These are phyloP conservation scores for Erythrocebus patas DNA, from an alignment of 2,113 vertebrate species.

Conservation along the genomic window DNA sequence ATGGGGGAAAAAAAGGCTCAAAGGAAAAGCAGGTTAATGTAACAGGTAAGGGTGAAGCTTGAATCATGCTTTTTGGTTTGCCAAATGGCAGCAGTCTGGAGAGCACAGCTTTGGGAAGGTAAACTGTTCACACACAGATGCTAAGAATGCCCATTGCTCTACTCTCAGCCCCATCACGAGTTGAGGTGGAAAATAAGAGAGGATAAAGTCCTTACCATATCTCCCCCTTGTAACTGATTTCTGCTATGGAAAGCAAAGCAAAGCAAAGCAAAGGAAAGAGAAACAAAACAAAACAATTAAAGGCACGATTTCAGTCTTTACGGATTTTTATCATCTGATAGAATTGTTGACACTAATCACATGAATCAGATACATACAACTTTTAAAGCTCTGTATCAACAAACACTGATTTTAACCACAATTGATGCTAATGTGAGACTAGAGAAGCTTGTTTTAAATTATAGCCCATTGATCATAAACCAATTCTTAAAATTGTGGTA, in stretches of 20 bases:
- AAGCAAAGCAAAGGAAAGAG: neutral
- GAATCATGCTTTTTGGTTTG: neutral
- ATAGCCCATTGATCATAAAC: neutral
- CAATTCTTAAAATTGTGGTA: conserved; percentile 5
- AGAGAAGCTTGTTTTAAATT: neutral
- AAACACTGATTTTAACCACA: neutral
- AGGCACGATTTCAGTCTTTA: neutral
- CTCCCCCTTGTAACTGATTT: neutral
- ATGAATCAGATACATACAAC: neutral
- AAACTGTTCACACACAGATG: neutral
- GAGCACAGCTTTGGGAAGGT: neutral
- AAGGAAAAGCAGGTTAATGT: neutral
- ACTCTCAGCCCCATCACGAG: neutral
- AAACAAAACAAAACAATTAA: neutral
- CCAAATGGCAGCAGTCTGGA: neutral
- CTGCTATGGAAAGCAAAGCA: neutral
- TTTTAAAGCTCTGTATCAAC: neutral
- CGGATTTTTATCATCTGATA: neutral
- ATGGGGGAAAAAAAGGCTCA: neutral
- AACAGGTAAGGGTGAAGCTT: neutral
- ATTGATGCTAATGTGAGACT: neutral
- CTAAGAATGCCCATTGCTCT: fast-evolving
- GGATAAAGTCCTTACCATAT: neutral
- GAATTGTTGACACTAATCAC: neutral
- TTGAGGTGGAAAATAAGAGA: neutral